Base-by-base conservation (phyloP, 2,797 vertebrate species). In the Leuciscus waleckii region DNA sequence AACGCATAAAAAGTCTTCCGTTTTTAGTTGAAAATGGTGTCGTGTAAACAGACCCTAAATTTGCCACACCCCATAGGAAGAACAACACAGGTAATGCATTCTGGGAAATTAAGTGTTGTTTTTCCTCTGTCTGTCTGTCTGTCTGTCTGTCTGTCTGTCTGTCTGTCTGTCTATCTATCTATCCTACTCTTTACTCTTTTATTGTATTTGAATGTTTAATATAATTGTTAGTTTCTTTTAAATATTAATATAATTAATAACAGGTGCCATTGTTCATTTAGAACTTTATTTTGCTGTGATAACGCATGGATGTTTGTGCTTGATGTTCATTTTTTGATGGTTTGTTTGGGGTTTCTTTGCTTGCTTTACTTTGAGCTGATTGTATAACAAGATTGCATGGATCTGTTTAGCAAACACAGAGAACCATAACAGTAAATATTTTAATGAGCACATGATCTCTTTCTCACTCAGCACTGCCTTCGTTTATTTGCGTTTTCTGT, bases 371-470 rank as follows among this genome's bases (percentile, higher is more conserved):
- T 67, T 37, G 5, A 43, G 49, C 17, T 77, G 61, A 77, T 23
- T 78, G n/a, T 41, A 26, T 32, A 71, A 49, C 56, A 13, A 32
- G 46, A 75, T 43, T 82, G n/a, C 29, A 37, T n/a, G 39, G 1
- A n/a, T 63, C 37, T 85, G 65, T 49, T 75, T 46, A 32, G 8
- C 9, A 83, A 54, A 26, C 74, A 35, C 32, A 54, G 43, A 74
- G 51, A 63, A 63, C 39, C 26, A 63, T 69, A 71, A 80, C 63
- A 51, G 58, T 51, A 68, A 81, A 58, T 78, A 29, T 67, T 74
- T 79, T 63, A 23, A 37, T 51, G 32, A 74, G 26, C 43, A 11
- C 26, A 39, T 32, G 46, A 7, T 32, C 19, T 23, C 21, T 78
- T 69, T 43, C 41, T 29, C 67, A n/a, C 43, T 46, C 13, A 46